Evolutionary conservation across 2,797 vertebrate species (phyloP).

Genomic region (Tolypeutes matacus): DNA sequence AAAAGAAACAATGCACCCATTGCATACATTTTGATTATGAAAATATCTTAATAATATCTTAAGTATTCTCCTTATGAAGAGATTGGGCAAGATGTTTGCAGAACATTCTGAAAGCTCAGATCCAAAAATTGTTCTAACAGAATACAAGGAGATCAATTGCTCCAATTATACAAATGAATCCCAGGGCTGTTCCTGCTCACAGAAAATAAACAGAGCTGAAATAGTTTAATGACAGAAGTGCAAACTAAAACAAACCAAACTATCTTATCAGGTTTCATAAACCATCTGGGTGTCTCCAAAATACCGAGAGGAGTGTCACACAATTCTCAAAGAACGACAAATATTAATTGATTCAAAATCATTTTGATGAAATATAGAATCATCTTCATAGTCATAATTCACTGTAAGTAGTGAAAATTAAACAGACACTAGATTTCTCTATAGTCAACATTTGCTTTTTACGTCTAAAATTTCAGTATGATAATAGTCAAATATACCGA

Average conservation of each 20-base stretch:
- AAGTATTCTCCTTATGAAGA: background rate
- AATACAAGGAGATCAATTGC: background rate
- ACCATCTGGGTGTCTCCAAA: background rate
- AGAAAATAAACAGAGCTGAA: background rate
- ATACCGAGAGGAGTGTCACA: background rate
- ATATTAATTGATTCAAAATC: background rate
- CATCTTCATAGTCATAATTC: background rate
- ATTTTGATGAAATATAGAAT: conserved; percentile 17
- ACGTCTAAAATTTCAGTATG: background rate
- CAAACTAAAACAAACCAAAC: background rate
- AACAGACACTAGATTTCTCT: conserved; percentile 8
- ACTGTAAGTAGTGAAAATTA: background rate
- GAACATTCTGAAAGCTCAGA: background rate
- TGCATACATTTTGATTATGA: background rate
- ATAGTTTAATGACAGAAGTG: background rate
- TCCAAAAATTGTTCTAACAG: background rate
- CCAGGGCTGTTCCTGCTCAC: background rate
- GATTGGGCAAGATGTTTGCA: background rate
- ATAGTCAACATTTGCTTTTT: background rate
- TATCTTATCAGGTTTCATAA: background rate
- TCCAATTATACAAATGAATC: background rate
- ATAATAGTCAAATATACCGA: background rate
- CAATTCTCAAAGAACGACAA: background rate
- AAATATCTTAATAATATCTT: background rate
- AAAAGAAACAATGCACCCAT: background rate